Percentiles rank a stretch among this genome's conserved stretches.
phyloP scores from a whole-genome alignment of 2,797 vertebrate species.

The Petrocephalus schoutedeni region DNA sequence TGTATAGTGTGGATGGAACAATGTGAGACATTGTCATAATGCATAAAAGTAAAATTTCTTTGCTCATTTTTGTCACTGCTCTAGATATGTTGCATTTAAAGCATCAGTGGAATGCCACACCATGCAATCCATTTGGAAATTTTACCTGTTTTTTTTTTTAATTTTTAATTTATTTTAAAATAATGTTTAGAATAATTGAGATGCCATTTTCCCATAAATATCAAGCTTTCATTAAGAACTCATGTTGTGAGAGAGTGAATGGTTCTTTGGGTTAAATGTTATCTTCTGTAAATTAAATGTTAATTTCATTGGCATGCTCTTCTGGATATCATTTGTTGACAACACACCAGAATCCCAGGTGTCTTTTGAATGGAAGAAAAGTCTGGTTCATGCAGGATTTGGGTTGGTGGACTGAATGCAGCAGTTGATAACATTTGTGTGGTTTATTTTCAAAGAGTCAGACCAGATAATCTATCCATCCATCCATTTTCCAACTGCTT shows the following conservation, averaged over 20 bases:
- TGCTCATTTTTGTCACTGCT: background rate
- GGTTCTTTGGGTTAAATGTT: background rate
- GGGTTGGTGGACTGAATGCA: background rate
- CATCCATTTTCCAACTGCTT: background rate
- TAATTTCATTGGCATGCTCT: background rate
- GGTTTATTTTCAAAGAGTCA: background rate
- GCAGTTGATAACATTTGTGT: background rate
- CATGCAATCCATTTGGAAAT: background rate
- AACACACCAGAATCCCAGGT: background rate
- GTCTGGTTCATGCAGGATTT: background rate
- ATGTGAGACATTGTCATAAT: background rate
- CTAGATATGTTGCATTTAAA: background rate
- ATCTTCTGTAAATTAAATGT: conserved; percentile 6
- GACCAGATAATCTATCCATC: background rate
- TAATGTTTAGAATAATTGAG: background rate
- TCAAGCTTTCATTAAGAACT: background rate
- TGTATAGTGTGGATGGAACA: background rate
- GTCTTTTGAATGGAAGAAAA: background rate
- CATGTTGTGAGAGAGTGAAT: background rate
- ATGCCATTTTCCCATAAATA: background rate
- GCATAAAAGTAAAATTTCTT: background rate
- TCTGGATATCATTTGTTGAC: background rate
- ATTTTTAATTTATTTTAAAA: background rate
- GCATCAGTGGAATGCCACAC: background rate
- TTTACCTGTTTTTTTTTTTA: background rate